These are phyloP conservation scores for Steinernema hermaphroditum DNA, from an alignment of 2,888 invertebrate species.

Conservation along the genomic window DNA sequence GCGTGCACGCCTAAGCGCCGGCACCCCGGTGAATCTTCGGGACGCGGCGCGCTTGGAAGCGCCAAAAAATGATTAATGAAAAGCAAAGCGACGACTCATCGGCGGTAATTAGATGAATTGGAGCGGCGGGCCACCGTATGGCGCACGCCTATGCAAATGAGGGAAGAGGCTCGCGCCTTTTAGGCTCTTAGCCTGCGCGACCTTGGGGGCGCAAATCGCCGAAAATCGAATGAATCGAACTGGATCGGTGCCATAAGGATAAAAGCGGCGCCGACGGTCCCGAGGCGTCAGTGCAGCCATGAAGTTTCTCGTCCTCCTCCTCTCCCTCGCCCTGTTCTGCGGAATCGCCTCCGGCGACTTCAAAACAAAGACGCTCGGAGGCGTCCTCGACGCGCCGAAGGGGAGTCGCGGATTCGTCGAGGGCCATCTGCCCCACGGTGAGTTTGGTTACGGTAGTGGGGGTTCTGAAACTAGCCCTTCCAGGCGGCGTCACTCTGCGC, in stretches of 20 bases:
- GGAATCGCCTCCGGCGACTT: neutral
- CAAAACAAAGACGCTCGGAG: neutral
- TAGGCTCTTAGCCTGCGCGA: neutral
- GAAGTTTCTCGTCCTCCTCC: neutral
- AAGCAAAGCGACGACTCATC: conserved; percentile 8
- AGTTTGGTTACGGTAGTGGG: neutral
- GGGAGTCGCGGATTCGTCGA: neutral
- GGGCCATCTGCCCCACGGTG: conserved; percentile 7
- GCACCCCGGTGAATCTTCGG: conserved; percentile 10
- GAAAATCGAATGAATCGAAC: conserved; percentile 13
- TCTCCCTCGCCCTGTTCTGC: neutral
- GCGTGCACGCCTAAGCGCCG: conserved; percentile 15
- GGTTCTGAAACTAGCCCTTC: no score
- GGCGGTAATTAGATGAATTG: conserved; percentile 26
- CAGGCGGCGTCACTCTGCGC: conserved; percentile 7
- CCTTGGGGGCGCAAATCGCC: conserved; percentile 23
- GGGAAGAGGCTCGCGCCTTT: no score
- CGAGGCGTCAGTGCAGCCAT: neutral
- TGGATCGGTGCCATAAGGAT: neutral
- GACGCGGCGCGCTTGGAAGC: conserved; percentile 13
- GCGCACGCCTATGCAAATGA: conserved; percentile 30
- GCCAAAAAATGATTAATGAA: conserved; percentile 31
- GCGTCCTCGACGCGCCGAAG: neutral
- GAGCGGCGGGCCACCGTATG: conserved; percentile 19
- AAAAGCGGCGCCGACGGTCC: conserved; percentile 6